Evolutionary conservation across 2,113 vertebrate genomes (phyloP).

Genomic region (Sitta europaea): DNA sequence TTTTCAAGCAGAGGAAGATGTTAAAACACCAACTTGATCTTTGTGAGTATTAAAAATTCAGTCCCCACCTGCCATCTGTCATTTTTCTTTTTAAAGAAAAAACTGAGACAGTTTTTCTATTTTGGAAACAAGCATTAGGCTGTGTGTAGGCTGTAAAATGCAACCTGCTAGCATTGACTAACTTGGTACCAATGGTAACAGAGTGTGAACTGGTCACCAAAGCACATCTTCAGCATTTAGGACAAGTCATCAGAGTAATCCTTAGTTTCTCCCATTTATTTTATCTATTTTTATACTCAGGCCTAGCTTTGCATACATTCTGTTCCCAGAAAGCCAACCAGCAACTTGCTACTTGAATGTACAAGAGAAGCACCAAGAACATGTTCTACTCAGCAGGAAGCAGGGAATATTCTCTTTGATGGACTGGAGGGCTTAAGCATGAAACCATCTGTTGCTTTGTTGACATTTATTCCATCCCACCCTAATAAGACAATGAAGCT

Average conservation of each 20-base stretch:
- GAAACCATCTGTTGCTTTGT: background rate
- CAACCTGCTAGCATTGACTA: background rate
- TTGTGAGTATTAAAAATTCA: conserved; percentile 38
- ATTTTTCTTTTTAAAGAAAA: background rate
- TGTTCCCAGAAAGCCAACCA: background rate
- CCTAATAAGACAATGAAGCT: background rate
- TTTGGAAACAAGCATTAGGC: background rate
- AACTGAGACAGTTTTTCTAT: background rate
- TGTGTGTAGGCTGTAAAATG: background rate
- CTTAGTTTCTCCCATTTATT: background rate
- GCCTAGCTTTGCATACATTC: background rate
- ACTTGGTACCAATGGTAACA: background rate
- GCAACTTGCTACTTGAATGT: background rate
- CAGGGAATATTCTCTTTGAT: background rate
- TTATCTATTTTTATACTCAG: background rate
- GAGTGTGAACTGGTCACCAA: background rate
- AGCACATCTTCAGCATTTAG: background rate
- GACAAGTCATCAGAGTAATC: background rate
- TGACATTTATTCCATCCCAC: background rate
- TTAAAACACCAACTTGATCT: conserved; percentile 16
- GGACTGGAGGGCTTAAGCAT: background rate
- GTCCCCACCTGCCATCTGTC: conserved; percentile 7
- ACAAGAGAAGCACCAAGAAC: background rate
- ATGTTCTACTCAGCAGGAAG: background rate
- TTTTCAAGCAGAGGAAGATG: conserved; percentile 8